A percentile compares a stretch with the other conserved stretches of the same genome.
Evolutionary conservation across 1,140 invertebrate species (phyloP).

Genomic region (Ephestia elutella): DNA sequence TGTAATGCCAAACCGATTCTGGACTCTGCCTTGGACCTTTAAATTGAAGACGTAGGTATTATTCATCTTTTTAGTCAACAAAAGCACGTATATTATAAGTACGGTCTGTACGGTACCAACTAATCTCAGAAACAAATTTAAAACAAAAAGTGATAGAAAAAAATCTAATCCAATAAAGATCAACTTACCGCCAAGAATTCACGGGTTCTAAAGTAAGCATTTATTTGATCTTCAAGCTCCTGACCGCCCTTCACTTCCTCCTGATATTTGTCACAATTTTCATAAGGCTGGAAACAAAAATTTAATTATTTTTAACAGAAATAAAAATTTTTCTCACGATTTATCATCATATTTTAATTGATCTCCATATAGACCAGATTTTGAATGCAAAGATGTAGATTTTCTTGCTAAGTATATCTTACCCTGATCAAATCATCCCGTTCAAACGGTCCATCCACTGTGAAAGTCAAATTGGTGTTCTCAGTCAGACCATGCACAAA

Average conservation of each 20-base stretch:
- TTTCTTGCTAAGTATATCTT: too few relatives aligned
- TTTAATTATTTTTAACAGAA: not conserved
- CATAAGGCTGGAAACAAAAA: conserved; percentile 45
- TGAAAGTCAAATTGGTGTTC: conserved; percentile 30
- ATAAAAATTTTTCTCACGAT: too few relatives aligned
- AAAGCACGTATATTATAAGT: too few relatives aligned
- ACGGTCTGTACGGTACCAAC: too few relatives aligned
- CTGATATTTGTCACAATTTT: conserved; percentile 47
- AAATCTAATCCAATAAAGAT: not conserved
- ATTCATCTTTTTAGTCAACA: too few relatives aligned
- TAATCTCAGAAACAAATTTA: too few relatives aligned
- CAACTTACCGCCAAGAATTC: conserved; percentile 46
- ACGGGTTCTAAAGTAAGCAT: conserved; percentile 31
- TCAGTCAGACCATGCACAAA: conserved; percentile 44
- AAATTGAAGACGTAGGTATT: not conserved
- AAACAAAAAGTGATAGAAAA: too few relatives aligned
- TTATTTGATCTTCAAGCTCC: conserved; percentile 30
- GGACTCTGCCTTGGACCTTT: conserved; percentile 45
- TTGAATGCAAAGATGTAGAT: too few relatives aligned
- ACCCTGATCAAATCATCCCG: conserved; percentile 49
- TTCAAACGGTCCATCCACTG: conserved; percentile 27
- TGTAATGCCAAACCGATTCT: conserved; percentile 35
- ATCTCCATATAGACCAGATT: too few relatives aligned
- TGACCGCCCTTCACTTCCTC: conserved; percentile 34
- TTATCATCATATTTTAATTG: too few relatives aligned